Percentiles rank a stretch among this genome's conserved stretches.
Conservation (phyloP, 92 coral and sea anemone species). For the Desmophyllum pertusum region DNA sequence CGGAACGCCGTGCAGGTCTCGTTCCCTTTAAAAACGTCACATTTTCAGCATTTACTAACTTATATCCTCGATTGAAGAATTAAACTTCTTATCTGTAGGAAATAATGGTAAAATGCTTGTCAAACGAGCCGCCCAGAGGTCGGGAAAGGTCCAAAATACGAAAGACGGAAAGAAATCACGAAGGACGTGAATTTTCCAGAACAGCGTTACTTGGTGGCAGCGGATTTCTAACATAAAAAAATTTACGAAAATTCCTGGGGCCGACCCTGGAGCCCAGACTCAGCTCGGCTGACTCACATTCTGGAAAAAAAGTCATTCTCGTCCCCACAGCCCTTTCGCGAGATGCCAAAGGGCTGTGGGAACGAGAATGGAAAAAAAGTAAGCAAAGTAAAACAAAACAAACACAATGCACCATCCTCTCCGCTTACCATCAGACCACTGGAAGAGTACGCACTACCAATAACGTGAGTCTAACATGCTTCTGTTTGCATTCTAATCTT, state of each 20-base stretch:
- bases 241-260: too few relatives aligned
- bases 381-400: too few relatives aligned
- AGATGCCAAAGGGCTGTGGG: too few relatives aligned
- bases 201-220: constrained; percentile 17
- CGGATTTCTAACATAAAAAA: constrained; percentile 1
- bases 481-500: too few relatives aligned
- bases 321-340: too few relatives aligned
- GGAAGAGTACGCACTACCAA: too few relatives aligned
- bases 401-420: too few relatives aligned
- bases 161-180: not conserved
- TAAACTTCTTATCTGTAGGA: not conserved
- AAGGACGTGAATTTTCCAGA: not conserved
- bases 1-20: not conserved
- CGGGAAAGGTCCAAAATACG: not conserved
- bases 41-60: not conserved
- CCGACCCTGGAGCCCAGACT: constrained; percentile 1
- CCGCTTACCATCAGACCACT: too few relatives aligned
- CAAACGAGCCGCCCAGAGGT: not conserved
- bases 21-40: not conserved
- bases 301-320: too few relatives aligned
- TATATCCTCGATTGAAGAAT: not conserved
- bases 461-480: too few relatives aligned
- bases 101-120: not conserved
- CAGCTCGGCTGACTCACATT: too few relatives aligned
- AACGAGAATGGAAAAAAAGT: too few relatives aligned